phyloP scores from a whole-genome alignment of 2,113 vertebrate genomes.

The Poecile atricapillus region DNA sequence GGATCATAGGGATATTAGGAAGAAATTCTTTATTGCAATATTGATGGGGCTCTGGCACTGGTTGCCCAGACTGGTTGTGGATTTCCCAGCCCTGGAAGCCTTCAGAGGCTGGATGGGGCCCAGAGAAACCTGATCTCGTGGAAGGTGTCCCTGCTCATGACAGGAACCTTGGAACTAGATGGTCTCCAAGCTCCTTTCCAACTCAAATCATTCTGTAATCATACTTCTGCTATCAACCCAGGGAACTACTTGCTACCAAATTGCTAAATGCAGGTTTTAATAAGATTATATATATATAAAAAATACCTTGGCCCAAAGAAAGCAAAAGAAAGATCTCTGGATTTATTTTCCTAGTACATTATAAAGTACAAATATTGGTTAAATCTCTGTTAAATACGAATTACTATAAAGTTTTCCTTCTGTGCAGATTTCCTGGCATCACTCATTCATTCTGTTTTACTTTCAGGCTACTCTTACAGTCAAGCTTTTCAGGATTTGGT shows the following conservation, averaged over 20 bases:
- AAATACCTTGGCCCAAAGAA: neutral
- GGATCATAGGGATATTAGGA: neutral
- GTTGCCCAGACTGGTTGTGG: neutral
- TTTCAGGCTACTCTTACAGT: neutral
- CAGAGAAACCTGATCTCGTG: neutral
- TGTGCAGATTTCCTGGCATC: neutral
- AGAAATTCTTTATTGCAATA: neutral
- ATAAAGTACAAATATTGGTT: neutral
- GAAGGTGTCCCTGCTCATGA: neutral
- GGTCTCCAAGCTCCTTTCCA: neutral
- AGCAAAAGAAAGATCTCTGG: neutral
- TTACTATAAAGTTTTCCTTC: neutral
- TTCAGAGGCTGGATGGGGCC: neutral
- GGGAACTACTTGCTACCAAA: neutral
- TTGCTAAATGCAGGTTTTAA: rapidly evolving
- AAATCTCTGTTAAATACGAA: neutral
- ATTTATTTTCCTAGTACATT: neutral
- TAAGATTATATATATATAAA: neutral
- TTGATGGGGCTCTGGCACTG: neutral
- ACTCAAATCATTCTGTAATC: neutral
- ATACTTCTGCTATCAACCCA: neutral
- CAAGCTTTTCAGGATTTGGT: neutral
- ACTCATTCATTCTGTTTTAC: neutral
- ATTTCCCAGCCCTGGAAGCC: neutral
- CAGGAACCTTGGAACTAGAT: neutral